phyloP scores from a whole-genome alignment of 2,797 vertebrate genomes.

The Gambelia wislizenii region DNA sequence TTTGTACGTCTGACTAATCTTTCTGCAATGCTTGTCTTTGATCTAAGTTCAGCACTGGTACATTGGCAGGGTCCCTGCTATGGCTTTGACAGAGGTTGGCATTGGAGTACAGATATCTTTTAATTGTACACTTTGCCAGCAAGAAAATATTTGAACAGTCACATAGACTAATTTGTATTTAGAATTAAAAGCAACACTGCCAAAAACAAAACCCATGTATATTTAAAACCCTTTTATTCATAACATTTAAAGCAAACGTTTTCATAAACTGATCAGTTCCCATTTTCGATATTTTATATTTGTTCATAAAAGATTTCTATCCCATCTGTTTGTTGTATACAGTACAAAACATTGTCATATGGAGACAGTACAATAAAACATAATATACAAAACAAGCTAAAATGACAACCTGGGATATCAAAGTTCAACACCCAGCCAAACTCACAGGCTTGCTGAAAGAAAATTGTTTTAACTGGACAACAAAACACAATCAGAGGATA shows the following conservation, averaged over 20 bases:
- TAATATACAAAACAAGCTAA: neutral
- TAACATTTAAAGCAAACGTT: neutral
- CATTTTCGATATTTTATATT: neutral
- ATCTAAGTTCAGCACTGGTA: neutral
- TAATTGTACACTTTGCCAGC: neutral
- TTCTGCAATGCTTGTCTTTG: neutral
- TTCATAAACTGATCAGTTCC: neutral
- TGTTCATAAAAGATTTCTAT: neutral
- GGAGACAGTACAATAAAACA: neutral
- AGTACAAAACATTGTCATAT: neutral
- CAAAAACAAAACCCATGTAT: too few species aligned
- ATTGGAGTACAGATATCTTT: neutral
- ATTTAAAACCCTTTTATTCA: too few species aligned
- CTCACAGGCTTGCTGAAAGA: neutral
- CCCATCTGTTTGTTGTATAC: neutral
- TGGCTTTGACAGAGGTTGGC: neutral
- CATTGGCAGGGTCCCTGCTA: neutral
- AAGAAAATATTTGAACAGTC: slow-evolving; percentile 6
- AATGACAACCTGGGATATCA: neutral
- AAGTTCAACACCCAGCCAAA: neutral
- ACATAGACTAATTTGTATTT: neutral
- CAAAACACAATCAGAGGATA: neutral
- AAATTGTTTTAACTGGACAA: neutral
- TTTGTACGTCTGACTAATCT: neutral
- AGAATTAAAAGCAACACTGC: too few species aligned